phyloP scores from a whole-genome alignment of 2,888 invertebrate species.

The Melanotus villosus region DNA sequence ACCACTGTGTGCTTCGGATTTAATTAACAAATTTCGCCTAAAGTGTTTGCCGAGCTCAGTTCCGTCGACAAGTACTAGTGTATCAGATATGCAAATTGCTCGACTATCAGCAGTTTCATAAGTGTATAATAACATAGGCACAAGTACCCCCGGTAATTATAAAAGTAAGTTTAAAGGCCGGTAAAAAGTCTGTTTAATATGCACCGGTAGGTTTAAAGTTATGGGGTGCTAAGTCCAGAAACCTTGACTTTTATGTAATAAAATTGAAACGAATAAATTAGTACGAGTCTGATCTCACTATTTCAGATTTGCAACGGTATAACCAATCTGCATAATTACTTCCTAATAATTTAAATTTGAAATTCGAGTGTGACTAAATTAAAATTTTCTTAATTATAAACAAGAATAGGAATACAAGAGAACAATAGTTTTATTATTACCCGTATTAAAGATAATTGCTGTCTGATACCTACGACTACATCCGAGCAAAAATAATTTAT shows the following conservation, averaged over 20 bases:
- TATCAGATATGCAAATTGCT: conserved; percentile 33
- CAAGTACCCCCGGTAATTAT: conserved; percentile 10
- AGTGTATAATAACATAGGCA: conserved; percentile 23
- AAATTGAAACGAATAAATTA: not conserved
- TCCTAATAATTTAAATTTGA: conserved; percentile 12
- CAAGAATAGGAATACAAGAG: conserved; percentile 3
- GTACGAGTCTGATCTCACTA: not conserved
- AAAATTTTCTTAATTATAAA: conserved; percentile 8
- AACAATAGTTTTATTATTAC: conserved; percentile 19
- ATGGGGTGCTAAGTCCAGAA: not conserved
- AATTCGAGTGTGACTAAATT: conserved; percentile 2
- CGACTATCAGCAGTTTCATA: conserved; percentile 29
- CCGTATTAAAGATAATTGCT: conserved; percentile 21
- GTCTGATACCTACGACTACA: not conserved
- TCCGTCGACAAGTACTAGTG: conserved; percentile 16
- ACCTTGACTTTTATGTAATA: too few species aligned
- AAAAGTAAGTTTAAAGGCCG: not conserved
- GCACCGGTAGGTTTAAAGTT: not conserved
- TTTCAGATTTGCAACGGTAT: not conserved
- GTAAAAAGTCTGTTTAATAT: not conserved
- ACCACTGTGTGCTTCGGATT: conserved; percentile 3
- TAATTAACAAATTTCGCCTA: conserved; percentile 34
- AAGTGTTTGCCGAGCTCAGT: conserved; percentile 23
- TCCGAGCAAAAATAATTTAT: conserved; percentile 10
- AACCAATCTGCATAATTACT: conserved; percentile 13